Base-by-base conservation (phyloP, 2,797 vertebrate species). In the Enteromius afrohamiltoni region DNA sequence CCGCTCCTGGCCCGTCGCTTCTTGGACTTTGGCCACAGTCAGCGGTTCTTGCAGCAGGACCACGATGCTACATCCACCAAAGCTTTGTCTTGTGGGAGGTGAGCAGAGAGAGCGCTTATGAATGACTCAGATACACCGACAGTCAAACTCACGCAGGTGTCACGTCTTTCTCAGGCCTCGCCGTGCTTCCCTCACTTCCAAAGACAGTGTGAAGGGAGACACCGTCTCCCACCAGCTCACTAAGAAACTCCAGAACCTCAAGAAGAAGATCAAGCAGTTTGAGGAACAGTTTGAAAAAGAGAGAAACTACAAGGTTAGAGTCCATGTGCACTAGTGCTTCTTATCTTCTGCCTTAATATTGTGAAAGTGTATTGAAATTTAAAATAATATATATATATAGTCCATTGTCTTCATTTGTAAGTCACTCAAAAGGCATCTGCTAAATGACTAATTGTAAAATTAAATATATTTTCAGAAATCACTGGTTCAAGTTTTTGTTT, bases 201-300 rank as follows among this genome's bases (percentile, higher is more conserved):
- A 96, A 93, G 97, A 99, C 92, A 95, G 95, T 78, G 93, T 94
- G 85, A 95, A 95, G 92, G 95, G 95, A 87, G 97, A 99, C 77
- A 94, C 95, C 3, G 94, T 97, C 86, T 96, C 96, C 6, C 96
- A 97, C 88, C 97, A 99, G 85, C 95, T 99, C 92, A 97, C 96
- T 85, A 99, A 97, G 93, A 99, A 98, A 92, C 94, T 99, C 69
- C 97, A 99, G 91, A 95, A 94, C 89, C 93, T 96, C 83, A 96
- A 96, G 91, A 99, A 98, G 94, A 99, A 99, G 93, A 98, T 99
- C 82, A 97, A 96, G 82, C 97, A 98, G 89, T 99, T 98, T 93
- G 98, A 99, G 73, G 97, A 99, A 89, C 97, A 99, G 76, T 99
- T 99, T 93, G 97, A 99, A 92, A 98, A 96, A 86, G 97, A 99